phyloP scores from a whole-genome alignment of 1,140 invertebrate genomes.

The Eupristina koningsbergeri region DNA sequence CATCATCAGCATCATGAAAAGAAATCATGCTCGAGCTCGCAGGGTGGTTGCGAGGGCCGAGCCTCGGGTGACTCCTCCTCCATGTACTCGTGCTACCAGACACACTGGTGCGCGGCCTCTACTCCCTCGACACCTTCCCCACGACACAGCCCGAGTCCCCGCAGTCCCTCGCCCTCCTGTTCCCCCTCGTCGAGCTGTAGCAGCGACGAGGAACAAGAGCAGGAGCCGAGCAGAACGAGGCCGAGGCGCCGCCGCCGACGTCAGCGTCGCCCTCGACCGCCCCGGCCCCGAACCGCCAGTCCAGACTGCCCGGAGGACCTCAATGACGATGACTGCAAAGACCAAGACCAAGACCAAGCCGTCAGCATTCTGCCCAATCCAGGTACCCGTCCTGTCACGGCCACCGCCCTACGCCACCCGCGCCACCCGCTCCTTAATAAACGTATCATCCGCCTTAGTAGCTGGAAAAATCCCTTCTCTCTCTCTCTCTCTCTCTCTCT shows the following conservation, averaged over 20 bases:
- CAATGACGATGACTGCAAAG: conserved; percentile 51
- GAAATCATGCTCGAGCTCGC: conserved; percentile 57
- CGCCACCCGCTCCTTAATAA: not conserved
- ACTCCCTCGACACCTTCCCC: conserved; percentile 65
- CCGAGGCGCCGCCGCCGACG: conserved; percentile 33
- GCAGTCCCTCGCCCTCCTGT: conserved; percentile 64
- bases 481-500: not conserved
- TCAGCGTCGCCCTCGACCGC: not conserved
- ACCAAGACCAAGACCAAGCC: conserved; percentile 67
- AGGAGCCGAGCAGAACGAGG: conserved; percentile 13
- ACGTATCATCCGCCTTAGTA: conserved; percentile 13
- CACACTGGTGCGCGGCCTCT: conserved; percentile 68
- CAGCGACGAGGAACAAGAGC: conserved; percentile 63
- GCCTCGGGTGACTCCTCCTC: conserved; percentile 63
- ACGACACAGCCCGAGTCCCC: conserved; percentile 61
- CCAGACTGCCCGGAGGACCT: conserved; percentile 35
- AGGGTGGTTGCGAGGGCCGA: conserved; percentile 54
- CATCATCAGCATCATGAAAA: conserved; percentile 54
- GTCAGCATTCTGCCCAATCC: conserved; percentile 70
- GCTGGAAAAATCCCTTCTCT: not conserved
- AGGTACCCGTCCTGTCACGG: conserved; percentile 77
- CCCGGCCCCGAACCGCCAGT: conserved; percentile 35
- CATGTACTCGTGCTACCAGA: conserved; percentile 69
- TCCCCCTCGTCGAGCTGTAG: conserved; percentile 66
- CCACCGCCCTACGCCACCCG: conserved; percentile 85